Base-by-base conservation (phyloP, 2,113 vertebrate species). In the Pseudopodoces humilis region DNA sequence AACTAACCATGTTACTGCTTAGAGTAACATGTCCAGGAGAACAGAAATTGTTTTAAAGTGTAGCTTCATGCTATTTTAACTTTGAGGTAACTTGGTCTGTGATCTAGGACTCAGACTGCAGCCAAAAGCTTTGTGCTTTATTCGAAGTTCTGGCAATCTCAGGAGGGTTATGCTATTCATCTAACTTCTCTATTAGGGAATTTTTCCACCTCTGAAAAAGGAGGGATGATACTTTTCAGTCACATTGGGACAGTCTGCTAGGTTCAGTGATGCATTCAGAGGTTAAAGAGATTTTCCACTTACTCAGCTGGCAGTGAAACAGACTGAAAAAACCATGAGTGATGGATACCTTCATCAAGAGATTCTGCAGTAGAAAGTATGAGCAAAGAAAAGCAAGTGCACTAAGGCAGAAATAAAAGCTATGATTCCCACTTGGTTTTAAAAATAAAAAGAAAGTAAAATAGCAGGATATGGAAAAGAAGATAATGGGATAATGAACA, bases 191-290 rank as follows among this genome's bases (percentile, higher is more conserved):
- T 94, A 35, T 44, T 63, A 50, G 65, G 58, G 37, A 81, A 75
- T 74, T 94, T 92, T 96, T 95, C 90, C 71, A 94, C 60, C 50
- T 86, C 55, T 95, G 82, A 74, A 94, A 77, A 90, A 31, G 52
- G 56, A 76, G 67, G 21, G 59, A 95, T 93, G 78, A 87, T 91
- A 92, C 81, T 91, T 92, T 71, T 92, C 44, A 81, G 56, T 53
- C 85, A 93, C 79, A 74, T 6, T 88, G 75, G 91, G 90, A 77
- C 63, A 70, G 63, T 46, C 70, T 91, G 28, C 50, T 74, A 62
- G 68, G 83, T 89, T 94, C 72, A 86, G 41, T 62, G 88, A 93
- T 83, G 39, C 71, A 72, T 47, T 37, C 39, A 92, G 58, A 88
- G 59, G 81, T 91, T 79, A 65, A 80, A 89, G 53, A 79, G 78